phyloP scores from a whole-genome alignment of 1,140 invertebrate species.

The Scylla paramamosain region DNA sequence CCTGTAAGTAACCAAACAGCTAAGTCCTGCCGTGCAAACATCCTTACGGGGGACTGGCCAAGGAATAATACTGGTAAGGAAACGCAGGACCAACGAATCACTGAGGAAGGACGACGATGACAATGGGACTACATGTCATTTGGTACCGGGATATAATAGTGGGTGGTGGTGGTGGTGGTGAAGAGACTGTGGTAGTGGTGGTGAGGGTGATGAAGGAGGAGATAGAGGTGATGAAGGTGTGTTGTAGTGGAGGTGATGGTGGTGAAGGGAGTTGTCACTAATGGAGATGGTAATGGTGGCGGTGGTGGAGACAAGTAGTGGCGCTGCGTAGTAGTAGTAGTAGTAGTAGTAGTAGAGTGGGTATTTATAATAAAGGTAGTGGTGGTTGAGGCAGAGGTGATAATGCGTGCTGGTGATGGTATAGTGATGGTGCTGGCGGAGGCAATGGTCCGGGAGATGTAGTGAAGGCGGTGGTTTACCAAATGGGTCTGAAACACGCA shows the following conservation, averaged over 20 bases:
- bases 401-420: background rate
- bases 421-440: background rate
- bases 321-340: background rate
- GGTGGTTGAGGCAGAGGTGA: background rate
- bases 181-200: background rate
- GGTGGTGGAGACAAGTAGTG: background rate
- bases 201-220: background rate
- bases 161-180: background rate
- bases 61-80: background rate
- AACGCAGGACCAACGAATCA: background rate
- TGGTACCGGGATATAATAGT: too few relatives aligned
- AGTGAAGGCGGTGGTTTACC: background rate
- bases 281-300: background rate
- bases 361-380: background rate
- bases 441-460: background rate
- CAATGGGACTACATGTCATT: background rate
- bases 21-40: constrained; percentile 1
- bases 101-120: background rate
- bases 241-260: background rate
- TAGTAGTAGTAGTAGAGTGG: background rate
- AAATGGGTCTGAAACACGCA: background rate
- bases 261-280: background rate
- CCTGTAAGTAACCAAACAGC: background rate
- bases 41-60: background rate
- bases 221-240: background rate